Conservation (phyloP, 1,140 invertebrate species). For the Bursaphelenchus mucronatus region DNA sequence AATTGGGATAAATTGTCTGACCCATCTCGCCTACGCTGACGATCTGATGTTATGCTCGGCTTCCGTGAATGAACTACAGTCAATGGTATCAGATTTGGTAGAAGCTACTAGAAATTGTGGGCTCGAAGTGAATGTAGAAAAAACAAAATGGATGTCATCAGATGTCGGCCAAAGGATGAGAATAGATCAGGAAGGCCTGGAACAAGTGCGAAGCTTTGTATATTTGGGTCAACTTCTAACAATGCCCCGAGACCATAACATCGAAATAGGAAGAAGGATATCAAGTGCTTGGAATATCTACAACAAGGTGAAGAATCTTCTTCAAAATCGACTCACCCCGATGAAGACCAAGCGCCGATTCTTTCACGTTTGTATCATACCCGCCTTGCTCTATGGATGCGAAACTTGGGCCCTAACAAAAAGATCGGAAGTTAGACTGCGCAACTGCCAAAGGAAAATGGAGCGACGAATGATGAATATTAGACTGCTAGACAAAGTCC, state of each 20-base stretch:
- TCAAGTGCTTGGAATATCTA: background rate
- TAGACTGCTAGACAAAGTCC: slow-evolving; percentile 13
- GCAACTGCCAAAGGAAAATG: slow-evolving; percentile 13
- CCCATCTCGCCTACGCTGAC: slow-evolving; percentile 29
- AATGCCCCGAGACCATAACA: too few species aligned
- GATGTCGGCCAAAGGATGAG: background rate
- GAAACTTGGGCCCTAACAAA: too few species aligned
- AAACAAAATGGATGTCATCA: slow-evolving; percentile 28
- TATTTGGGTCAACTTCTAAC: slow-evolving; percentile 5
- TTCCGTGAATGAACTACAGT: background rate
- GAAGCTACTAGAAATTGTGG: slow-evolving; percentile 4
- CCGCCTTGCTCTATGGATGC: too few species aligned
- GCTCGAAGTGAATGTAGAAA: slow-evolving; percentile 25
- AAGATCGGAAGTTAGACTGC: too few species aligned
- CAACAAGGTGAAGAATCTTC: slow-evolving; percentile 6
- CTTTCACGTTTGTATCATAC: slow-evolving; percentile 13
- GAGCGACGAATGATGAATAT: slow-evolving; percentile 8
- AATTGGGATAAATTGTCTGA: slow-evolving; percentile 19
- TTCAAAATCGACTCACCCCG: background rate
- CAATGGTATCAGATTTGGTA: slow-evolving; percentile 11
- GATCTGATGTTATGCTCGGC: slow-evolving; percentile 23
- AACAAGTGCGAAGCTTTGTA: slow-evolving; percentile 10
- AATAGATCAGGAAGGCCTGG: slow-evolving; percentile 8
- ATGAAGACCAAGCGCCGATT: slow-evolving; percentile 2
- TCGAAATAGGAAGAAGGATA: slow-evolving; percentile 13